A percentile compares a stretch with the other conserved stretches of the same genome.
phyloP scores from a whole-genome alignment of 2,113 vertebrate genomes.

The Amphiprion ocellaris region DNA sequence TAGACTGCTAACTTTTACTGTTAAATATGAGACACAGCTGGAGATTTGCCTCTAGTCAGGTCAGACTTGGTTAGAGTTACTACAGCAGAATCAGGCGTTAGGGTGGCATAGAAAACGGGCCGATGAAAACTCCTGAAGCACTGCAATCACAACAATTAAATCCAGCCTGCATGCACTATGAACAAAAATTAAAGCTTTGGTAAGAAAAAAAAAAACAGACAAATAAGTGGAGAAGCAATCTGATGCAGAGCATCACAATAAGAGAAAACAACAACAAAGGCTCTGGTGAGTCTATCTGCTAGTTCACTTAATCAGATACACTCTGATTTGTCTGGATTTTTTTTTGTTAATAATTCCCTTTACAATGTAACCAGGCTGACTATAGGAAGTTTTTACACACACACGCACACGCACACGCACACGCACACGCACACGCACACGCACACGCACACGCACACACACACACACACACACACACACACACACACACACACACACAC shows the following conservation, averaged over 20 bases:
- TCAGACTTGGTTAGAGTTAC: slow-evolving; percentile 40
- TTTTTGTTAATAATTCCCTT: slow-evolving; percentile 82
- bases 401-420: slow-evolving; percentile 1
- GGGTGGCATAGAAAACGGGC: neutral
- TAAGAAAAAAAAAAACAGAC: neutral
- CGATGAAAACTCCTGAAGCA: slow-evolving; percentile 61
- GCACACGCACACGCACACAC: too few species aligned
- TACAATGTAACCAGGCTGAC: slow-evolving; percentile 72
- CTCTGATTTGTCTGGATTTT: slow-evolving; percentile 77
- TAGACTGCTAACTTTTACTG: slow-evolving; percentile 57
- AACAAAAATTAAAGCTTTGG: neutral
- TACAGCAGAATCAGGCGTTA: neutral
- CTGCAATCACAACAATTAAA: slow-evolving; percentile 77
- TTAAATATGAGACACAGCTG: slow-evolving; percentile 56
- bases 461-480: too few species aligned
- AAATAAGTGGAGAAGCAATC: slow-evolving; percentile 26
- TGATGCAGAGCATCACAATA: slow-evolving; percentile 49
- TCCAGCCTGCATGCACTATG: slow-evolving; percentile 38
- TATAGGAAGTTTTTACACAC: slow-evolving; percentile 44
- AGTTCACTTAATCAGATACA: slow-evolving; percentile 82
- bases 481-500: too few species aligned
- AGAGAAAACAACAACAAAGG: slow-evolving; percentile 72
- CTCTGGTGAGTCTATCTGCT: slow-evolving; percentile 72
- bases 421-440: neutral
- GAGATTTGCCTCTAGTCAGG: neutral